These are phyloP conservation scores for Mustelus asterias DNA, from an alignment of 2,113 vertebrate genomes.

Conservation along the genomic window DNA sequence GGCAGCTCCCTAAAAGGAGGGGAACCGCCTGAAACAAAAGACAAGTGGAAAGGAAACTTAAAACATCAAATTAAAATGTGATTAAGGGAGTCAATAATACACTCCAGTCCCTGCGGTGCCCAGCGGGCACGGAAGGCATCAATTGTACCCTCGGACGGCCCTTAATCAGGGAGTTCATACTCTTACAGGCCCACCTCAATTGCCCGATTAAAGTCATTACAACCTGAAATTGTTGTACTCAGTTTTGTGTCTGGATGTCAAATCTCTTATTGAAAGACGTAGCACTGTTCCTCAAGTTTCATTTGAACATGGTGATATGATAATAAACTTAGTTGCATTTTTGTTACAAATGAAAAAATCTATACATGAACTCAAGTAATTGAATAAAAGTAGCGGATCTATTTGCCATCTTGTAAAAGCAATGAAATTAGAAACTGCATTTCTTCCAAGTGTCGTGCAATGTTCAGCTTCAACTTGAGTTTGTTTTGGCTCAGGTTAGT, in stretches of 20 bases:
- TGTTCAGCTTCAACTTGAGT: background rate
- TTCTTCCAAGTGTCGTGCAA: background rate
- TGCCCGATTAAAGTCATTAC: too few relatives aligned
- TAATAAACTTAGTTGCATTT: background rate
- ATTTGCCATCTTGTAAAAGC: background rate
- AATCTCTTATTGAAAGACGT: background rate
- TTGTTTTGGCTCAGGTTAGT: background rate
- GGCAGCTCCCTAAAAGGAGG: too few relatives aligned
- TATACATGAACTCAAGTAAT: background rate
- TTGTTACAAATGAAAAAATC: background rate
- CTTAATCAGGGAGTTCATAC: too few relatives aligned
- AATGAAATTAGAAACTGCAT: background rate
- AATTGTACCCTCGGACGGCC: too few relatives aligned
- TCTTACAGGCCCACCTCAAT: too few relatives aligned
- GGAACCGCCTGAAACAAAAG: too few relatives aligned
- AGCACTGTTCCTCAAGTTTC: background rate
- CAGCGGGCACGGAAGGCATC: too few relatives aligned
- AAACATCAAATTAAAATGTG: too few relatives aligned
- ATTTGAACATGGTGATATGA: background rate
- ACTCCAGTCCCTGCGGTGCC: too few relatives aligned
- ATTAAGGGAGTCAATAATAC: too few relatives aligned
- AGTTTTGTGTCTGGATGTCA: background rate
- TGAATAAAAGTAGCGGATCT: background rate
- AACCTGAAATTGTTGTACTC: background rate
- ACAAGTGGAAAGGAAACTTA: too few relatives aligned